phyloP scores from a whole-genome alignment of 2,797 vertebrate genomes.

The Oceanodroma leucorhoa region DNA sequence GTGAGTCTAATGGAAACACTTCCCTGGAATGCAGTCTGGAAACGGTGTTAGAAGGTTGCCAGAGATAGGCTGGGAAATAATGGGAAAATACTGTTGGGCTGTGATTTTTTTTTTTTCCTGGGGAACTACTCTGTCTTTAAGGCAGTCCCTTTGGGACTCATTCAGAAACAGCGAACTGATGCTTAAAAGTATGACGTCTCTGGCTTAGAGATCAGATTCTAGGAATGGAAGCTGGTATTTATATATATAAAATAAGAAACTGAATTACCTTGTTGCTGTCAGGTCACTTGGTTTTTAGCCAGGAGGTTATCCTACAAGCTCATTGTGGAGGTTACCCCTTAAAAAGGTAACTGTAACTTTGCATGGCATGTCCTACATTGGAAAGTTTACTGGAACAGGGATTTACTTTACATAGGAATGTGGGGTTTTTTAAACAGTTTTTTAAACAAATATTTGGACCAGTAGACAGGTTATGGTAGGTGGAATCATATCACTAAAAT shows the following conservation, averaged over 20 bases:
- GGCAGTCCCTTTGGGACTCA: not conserved
- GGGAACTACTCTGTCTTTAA: not conserved
- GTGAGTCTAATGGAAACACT: not conserved
- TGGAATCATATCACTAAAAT: not conserved
- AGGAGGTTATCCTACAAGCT: not conserved
- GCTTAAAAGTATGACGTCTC: not conserved
- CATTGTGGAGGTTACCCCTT: not conserved
- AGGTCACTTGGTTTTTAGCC: not conserved
- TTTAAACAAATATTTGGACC: not conserved
- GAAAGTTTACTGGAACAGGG: not conserved
- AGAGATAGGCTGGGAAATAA: not conserved
- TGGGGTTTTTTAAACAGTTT: rapidly evolving
- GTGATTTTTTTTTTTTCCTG: not conserved
- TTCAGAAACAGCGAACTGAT: not conserved
- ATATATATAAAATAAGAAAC: not conserved
- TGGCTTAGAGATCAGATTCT: not conserved
- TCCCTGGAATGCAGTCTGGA: not conserved
- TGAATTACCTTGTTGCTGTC: not conserved
- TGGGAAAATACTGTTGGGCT: not conserved
- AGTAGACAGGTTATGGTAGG: not conserved
- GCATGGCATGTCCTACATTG: not conserved
- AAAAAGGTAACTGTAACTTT: not conserved
- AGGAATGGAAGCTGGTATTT: not conserved
- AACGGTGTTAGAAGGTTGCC: not conserved
- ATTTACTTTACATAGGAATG: not conserved